These are phyloP conservation scores for Penaeus monodon DNA, from an alignment of 2,888 invertebrate genomes.

Conservation along the genomic window DNA sequence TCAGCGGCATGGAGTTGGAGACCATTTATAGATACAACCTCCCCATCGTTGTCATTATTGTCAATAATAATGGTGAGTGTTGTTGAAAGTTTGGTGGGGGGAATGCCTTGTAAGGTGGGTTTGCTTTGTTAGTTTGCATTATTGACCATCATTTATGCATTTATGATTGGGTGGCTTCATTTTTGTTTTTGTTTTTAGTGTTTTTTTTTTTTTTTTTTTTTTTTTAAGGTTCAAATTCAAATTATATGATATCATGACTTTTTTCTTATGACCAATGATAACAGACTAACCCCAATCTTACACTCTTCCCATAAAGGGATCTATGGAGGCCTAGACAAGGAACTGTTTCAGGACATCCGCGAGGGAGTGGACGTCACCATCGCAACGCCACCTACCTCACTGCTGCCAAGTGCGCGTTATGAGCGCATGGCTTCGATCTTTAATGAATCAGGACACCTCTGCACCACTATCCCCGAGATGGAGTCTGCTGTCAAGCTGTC, in stretches of 20 bases:
- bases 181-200: too few species aligned
- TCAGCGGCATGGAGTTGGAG: constrained; percentile 98
- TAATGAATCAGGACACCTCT: constrained; percentile 84
- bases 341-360: constrained; percentile 78
- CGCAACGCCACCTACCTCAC: constrained; percentile 87
- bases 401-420: constrained; percentile 85
- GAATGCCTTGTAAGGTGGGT: too few species aligned
- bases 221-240: too few species aligned
- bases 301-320: constrained; percentile 72
- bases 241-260: too few species aligned
- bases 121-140: too few species aligned
- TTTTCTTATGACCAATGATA: too few species aligned
- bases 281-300: background rate
- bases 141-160: too few species aligned
- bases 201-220: too few species aligned
- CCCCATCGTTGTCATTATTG: constrained; percentile 88
- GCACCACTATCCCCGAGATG: constrained; percentile 83
- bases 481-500: constrained; percentile 79
- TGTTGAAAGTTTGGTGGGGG: background rate
- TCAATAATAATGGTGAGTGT: constrained; percentile 89
- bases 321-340: constrained; percentile 86
- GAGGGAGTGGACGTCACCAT: constrained; percentile 79
- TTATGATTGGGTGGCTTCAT: too few species aligned
- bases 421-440: constrained; percentile 92
- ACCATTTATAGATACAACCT: constrained; percentile 94